phyloP scores from a whole-genome alignment of 2,888 invertebrate genomes.

The Polymixis flavicincta region DNA sequence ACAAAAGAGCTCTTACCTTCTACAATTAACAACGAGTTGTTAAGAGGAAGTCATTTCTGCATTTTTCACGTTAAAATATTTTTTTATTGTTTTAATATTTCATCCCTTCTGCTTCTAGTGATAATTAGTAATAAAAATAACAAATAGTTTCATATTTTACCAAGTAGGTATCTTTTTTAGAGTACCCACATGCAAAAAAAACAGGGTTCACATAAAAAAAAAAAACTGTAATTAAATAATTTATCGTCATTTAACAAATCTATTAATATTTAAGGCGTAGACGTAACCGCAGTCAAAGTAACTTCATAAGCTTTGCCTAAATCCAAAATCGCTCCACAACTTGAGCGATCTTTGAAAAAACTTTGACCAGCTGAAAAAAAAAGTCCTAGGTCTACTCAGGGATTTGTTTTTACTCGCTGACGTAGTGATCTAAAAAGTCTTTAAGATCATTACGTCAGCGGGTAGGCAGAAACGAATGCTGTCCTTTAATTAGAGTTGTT shows the following conservation, averaged over 20 bases:
- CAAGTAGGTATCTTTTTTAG: background rate
- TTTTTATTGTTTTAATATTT: background rate
- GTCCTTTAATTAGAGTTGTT: too few species aligned
- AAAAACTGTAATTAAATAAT: too few species aligned
- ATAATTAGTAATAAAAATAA: too few species aligned
- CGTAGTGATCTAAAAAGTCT: too few species aligned
- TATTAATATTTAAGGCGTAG: background rate
- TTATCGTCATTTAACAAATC: background rate
- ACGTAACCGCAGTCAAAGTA: background rate
- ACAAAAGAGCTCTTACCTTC: constrained; percentile 55
- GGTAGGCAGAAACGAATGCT: too few species aligned
- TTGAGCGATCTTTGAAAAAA: background rate
- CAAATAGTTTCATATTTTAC: background rate
- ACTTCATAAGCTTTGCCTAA: too few species aligned
- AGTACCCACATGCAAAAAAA: background rate
- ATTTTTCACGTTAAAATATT: background rate
- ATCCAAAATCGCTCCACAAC: background rate
- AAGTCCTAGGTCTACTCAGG: background rate
- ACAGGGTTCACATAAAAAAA: background rate
- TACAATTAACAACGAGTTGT: constrained; percentile 59
- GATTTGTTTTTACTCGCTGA: too few species aligned
- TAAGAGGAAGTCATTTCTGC: constrained; percentile 54
- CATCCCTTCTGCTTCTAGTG: too few species aligned
- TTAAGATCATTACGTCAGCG: too few species aligned
- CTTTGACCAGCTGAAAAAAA: background rate